Evolutionary conservation across 2,797 vertebrate genomes (phyloP), one percentile per base, ranked within the genome.

Genomic region (Mus caroli): DNA sequence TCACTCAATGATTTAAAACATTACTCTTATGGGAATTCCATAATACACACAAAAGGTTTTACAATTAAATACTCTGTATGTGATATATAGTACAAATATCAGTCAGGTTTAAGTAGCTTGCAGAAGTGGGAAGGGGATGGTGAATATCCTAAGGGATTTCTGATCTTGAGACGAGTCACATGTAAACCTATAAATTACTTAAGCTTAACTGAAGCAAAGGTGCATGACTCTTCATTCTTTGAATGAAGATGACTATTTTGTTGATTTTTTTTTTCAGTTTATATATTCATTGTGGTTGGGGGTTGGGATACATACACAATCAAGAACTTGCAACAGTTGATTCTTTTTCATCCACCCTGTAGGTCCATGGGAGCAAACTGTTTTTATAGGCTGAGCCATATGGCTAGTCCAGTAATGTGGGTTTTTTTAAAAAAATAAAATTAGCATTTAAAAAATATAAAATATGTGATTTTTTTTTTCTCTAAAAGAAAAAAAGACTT

Each of bases 11-110:
- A 85, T 67, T 69, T 50, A 67, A 76, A 76, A 76, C 75, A 76
- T 14, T 75, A 43, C 22, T 40, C 10, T 84, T 80, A 79, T 28
- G 28, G 46, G 50, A 31, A 67, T 85, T 85, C 60, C 31, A 43
- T 91, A 58, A 71, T 95, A 34, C 24, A 85, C 50, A 75, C 12
- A n/a, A 73, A 88, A 67, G 26, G 56, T 88, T 91, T 96, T 85
- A 71, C 10, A 83, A 24, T 62, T 88, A 77, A 88, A 28, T 89
- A 75, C 37, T 71, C n/a, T 73, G 12, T 64, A 85, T 24, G 20
- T 64, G 15, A 67, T 94, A 40, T 12, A 14, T 67, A 64, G 10
- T 85, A 85, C 62, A 69, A 28, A 19, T 73, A 62, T 69, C 15
- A 9, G 78, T 89, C 13, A 83, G 20, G 54, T 78, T 50, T 76